A percentile compares a stretch with the other conserved stretches of the same genome.
These are phyloP conservation scores for Macrosteles quadrilineatus DNA, from an alignment of 1,140 invertebrate species.

Conservation along the genomic window DNA sequence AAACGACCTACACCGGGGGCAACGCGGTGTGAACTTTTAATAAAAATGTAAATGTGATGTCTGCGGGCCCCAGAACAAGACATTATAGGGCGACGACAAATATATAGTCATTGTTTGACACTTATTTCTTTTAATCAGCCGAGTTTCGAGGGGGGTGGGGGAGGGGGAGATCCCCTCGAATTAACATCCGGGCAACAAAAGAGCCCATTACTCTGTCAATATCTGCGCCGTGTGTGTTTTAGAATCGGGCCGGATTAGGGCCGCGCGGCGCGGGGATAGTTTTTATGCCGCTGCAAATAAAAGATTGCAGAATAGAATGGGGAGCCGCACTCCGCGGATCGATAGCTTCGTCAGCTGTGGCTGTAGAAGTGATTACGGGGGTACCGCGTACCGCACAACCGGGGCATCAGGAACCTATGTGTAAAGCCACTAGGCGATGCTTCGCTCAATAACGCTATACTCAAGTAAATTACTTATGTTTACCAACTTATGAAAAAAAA, in stretches of 20 bases:
- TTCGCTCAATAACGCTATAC: no score
- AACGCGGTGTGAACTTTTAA: constrained; percentile 21
- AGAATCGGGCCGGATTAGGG: not conserved
- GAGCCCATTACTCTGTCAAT: constrained; percentile 17
- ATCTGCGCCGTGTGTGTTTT: constrained; percentile 22
- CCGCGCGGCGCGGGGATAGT: not conserved
- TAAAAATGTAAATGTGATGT: constrained; percentile 18
- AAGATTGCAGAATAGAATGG: constrained; percentile 25
- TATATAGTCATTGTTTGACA: constrained; percentile 22
- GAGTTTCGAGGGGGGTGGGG: not conserved
- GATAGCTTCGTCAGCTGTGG: no score
- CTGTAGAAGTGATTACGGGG: no score
- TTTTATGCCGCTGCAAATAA: constrained; percentile 17
- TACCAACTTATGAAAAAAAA: no score
- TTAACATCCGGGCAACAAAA: constrained; percentile 22
- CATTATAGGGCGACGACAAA: constrained; percentile 14
- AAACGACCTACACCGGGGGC: not conserved
- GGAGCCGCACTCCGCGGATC: no score
- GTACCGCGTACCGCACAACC: no score
- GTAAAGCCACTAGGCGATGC: no score
- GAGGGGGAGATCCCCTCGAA: not conserved
- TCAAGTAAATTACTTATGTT: no score
- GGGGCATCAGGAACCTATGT: no score
- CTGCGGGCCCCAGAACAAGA: constrained; percentile 9
- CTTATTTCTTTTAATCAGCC: constrained; percentile 21